A percentile compares a stretch with the other conserved stretches of the same genome.
phyloP scores from a whole-genome alignment of 2,797 vertebrate species.

The Lacerta bilineata region DNA sequence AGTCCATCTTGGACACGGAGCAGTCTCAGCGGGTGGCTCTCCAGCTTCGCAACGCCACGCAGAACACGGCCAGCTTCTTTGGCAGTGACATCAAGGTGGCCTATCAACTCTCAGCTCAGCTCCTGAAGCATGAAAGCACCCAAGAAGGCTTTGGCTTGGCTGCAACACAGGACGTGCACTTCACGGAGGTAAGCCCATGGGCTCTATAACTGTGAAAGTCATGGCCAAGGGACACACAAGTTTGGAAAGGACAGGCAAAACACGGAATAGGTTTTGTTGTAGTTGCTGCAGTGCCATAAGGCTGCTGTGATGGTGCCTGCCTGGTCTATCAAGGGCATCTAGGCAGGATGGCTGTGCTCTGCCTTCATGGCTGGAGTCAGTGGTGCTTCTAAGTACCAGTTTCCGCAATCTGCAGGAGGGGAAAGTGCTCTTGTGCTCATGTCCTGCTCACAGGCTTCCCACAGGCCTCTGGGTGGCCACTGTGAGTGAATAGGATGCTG shows the following conservation, averaged over 20 bases:
- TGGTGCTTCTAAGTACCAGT: no score
- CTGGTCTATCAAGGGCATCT: background rate
- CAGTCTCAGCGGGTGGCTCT: conserved; percentile 84
- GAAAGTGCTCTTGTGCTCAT: background rate
- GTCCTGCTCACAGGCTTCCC: no score
- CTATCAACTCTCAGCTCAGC: conserved; percentile 85
- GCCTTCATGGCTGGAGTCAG: no score
- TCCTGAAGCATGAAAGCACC: conserved; percentile 89
- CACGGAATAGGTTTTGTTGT: fast-evolving
- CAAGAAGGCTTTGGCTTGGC: conserved; percentile 93
- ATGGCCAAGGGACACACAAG: background rate
- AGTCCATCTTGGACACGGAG: conserved; percentile 83
- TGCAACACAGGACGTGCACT: conserved; percentile 94
- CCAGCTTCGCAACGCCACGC: conserved; percentile 88
- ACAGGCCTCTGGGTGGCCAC: no score
- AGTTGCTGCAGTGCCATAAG: background rate
- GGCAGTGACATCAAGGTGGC: conserved; percentile 92
- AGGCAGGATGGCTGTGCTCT: no score
- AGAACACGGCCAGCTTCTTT: conserved; percentile 82
- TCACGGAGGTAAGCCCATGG: conserved; percentile 87
- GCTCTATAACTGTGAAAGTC: background rate
- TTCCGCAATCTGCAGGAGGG: no score
- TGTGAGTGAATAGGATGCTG: no score
- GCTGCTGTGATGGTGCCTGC: background rate
- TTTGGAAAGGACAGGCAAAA: background rate